phyloP scores from a whole-genome alignment of 2,888 invertebrate species.

The Eupithecia centaureata region DNA sequence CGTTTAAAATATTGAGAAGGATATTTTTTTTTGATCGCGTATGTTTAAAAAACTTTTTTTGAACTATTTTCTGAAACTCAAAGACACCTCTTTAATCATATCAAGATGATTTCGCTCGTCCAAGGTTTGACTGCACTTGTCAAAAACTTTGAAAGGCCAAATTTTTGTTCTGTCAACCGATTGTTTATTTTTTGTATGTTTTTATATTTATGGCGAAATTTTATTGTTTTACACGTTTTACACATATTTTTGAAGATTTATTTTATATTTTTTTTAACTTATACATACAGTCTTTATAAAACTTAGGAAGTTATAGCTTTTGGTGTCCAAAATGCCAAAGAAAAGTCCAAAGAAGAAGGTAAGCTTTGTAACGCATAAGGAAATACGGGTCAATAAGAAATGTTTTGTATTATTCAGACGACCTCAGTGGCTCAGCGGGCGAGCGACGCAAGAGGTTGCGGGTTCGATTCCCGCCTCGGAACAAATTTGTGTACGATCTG shows the following conservation, averaged over 20 bases:
- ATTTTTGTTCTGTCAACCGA: background rate
- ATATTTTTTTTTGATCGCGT: too few relatives aligned
- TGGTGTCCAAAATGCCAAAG: slow-evolving; percentile 1
- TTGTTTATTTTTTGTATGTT: background rate
- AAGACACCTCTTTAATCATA: too few relatives aligned
- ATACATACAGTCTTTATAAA: background rate
- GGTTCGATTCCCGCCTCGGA: background rate
- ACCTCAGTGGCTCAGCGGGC: background rate
- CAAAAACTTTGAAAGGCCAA: background rate
- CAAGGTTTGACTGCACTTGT: background rate
- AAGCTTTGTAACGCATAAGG: too few relatives aligned
- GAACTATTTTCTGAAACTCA: too few relatives aligned
- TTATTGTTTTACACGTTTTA: background rate
- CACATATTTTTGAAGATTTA: background rate
- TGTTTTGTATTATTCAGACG: background rate
- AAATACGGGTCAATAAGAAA: too few relatives aligned
- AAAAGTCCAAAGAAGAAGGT: slow-evolving; percentile 2
- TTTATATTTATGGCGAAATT: background rate
- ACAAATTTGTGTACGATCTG: too few relatives aligned
- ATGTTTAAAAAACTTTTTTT: too few relatives aligned
- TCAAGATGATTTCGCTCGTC: too few relatives aligned
- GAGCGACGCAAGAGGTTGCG: background rate
- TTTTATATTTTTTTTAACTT: background rate
- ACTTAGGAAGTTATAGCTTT: background rate
- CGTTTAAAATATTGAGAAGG: too few relatives aligned